A percentile compares a stretch with the other conserved stretches of the same genome.
Conservation (phyloP, 2,888 invertebrate species). For the Corbicula japonica region DNA sequence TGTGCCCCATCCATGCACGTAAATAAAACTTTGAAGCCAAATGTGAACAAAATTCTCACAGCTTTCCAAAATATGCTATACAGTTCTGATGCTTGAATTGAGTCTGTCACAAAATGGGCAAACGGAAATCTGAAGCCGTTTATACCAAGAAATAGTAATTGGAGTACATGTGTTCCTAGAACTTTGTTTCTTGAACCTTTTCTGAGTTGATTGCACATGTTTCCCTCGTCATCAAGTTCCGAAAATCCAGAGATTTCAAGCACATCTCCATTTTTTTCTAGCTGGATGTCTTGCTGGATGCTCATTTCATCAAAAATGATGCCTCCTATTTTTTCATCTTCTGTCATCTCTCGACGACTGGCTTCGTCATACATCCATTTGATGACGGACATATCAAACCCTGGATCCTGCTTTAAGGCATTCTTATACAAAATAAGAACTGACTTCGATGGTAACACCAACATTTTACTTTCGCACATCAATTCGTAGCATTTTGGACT, state of each 20-base stretch:
- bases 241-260: conserved; percentile 52
- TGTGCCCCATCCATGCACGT: conserved; percentile 60
- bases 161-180: conserved; percentile 46
- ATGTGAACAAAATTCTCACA: conserved; percentile 10
- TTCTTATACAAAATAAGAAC: conserved; percentile 44
- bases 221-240: conserved; percentile 28
- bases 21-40: conserved; percentile 45
- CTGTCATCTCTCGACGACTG: conserved; percentile 25
- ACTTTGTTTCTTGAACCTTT: conserved; percentile 9
- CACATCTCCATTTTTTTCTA: conserved; percentile 39
- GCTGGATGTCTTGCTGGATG: conserved; percentile 60
- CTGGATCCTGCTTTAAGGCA: conserved; percentile 44
- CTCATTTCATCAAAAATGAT: conserved; percentile 60
- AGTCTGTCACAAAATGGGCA: conserved; percentile 41
- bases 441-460: conserved; percentile 27
- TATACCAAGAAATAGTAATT: conserved; percentile 50
- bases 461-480: conserved; percentile 10
- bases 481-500: conserved; percentile 27
- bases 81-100: conserved; percentile 38
- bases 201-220: conserved; percentile 2
- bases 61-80: conserved; percentile 46
- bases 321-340: conserved; percentile 44
- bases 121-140: conserved; percentile 54
- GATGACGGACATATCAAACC: conserved; percentile 41
- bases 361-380: conserved; percentile 66